Percentiles rank a stretch among this genome's conserved stretches.
phyloP scores from a whole-genome alignment of 2,797 vertebrate genomes.

The Sebastes variabilis region DNA sequence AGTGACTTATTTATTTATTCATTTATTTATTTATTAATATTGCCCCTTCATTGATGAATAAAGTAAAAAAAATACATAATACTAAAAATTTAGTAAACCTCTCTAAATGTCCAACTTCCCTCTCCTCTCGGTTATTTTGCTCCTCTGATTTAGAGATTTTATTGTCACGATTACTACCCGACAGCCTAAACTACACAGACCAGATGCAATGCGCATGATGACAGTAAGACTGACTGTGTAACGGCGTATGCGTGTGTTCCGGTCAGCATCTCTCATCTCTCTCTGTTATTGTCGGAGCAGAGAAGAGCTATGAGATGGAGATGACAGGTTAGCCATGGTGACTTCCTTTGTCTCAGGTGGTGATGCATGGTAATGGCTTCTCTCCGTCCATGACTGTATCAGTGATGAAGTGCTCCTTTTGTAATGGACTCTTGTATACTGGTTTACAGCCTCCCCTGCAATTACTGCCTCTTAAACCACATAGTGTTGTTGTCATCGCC shows the following conservation, averaged over 20 bases:
- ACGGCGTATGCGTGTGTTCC: not conserved
- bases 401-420: constrained; percentile 26
- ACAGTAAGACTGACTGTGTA: not conserved
- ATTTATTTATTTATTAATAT: not conserved
- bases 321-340: constrained; percentile 40
- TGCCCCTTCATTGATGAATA: not conserved
- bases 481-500: not conserved
- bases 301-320: constrained; percentile 29
- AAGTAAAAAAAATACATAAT: not conserved
- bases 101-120: fast-evolving
- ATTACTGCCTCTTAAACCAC: constrained; percentile 16
- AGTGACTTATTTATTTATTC: too few species aligned
- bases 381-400: constrained; percentile 3
- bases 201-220: constrained; percentile 24
- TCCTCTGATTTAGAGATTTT: not conserved
- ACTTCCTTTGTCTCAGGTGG: constrained; percentile 37
- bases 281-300: constrained; percentile 6
- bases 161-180: constrained; percentile 8
- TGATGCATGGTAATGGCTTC: constrained; percentile 26
- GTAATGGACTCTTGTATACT: constrained; percentile 35
- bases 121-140: not conserved
- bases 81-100: not conserved
- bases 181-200: not conserved
- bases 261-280: not conserved
- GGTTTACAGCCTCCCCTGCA: constrained; percentile 28